phyloP scores from a whole-genome alignment of 2,797 vertebrate genomes.

The Pagetopsis macropterus region DNA sequence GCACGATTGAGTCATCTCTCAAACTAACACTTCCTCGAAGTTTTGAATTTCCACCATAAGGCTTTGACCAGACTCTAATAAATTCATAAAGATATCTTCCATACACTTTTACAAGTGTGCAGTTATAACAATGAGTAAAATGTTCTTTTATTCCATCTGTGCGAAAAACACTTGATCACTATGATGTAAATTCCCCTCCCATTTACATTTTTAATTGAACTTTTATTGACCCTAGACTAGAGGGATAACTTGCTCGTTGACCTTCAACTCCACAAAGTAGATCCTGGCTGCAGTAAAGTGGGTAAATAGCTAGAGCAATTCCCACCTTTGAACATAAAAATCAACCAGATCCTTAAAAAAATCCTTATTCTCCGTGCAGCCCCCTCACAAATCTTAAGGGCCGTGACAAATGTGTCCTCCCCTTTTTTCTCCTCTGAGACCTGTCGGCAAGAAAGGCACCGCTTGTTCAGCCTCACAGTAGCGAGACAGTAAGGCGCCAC shows the following conservation, averaged over 20 bases:
- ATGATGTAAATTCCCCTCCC: slow-evolving; percentile 3
- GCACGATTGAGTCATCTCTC: neutral
- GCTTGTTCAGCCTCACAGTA: slow-evolving; percentile 49
- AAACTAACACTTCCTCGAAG: neutral
- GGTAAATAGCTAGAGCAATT: slow-evolving; percentile 21
- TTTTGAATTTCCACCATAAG: neutral
- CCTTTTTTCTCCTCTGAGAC: slow-evolving; percentile 33
- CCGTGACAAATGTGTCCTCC: slow-evolving; percentile 46
- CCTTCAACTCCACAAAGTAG: slow-evolving; percentile 12
- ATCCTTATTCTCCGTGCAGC: neutral
- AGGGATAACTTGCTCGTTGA: neutral
- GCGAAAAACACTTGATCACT: neutral
- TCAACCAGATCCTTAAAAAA: slow-evolving; percentile 22
- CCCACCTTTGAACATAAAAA: slow-evolving; percentile 4
- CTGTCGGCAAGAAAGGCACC: slow-evolving; percentile 55
- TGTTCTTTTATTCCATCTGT: slow-evolving; percentile 13
- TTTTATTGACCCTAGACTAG: slow-evolving; percentile 18
- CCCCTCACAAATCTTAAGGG: slow-evolving; percentile 28
- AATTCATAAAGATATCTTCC: neutral
- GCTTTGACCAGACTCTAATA: neutral
- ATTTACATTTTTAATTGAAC: slow-evolving; percentile 55
- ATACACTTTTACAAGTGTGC: too few relatives aligned
- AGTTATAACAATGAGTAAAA: slow-evolving; percentile 22
- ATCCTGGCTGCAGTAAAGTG: neutral
- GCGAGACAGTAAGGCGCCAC: slow-evolving; percentile 75